Conservation (phyloP, 1,140 invertebrate species). For the Diploscapter pachys region DNA sequence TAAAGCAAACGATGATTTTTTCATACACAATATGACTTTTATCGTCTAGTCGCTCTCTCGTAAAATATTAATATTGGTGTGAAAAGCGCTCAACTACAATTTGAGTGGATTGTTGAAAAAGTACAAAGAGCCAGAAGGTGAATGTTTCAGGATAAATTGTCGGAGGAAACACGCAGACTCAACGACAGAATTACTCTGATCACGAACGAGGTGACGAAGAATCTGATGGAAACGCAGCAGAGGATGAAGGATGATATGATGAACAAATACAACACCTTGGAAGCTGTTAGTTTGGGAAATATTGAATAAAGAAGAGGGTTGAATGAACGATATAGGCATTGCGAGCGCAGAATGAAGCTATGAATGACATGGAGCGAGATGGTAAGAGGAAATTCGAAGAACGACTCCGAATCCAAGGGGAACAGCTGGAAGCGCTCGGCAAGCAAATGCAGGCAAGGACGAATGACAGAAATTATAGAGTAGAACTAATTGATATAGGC, state of each 20-base stretch:
- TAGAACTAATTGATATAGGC: slow-evolving; percentile 36
- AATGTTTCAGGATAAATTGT: slow-evolving; percentile 39
- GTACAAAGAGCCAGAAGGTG: neutral
- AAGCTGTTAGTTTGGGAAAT: slow-evolving; percentile 31
- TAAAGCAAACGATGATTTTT: neutral
- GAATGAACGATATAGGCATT: slow-evolving; percentile 15
- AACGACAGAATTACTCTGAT: slow-evolving; percentile 51
- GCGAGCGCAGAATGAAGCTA: too few relatives aligned
- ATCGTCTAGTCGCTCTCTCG: neutral
- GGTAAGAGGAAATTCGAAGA: slow-evolving; percentile 12
- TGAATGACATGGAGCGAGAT: neutral
- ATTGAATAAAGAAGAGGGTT: slow-evolving; percentile 13
- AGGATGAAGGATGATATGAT: slow-evolving; percentile 44
- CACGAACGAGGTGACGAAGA: slow-evolving; percentile 41
- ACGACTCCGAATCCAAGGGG: neutral
- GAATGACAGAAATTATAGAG: slow-evolving; percentile 8
- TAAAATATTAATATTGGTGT: neutral
- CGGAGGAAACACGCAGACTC: slow-evolving; percentile 45
- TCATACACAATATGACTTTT: too few relatives aligned
- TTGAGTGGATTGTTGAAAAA: too few relatives aligned
- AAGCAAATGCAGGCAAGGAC: slow-evolving; percentile 8
- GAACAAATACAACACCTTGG: slow-evolving; percentile 44
- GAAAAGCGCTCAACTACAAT: neutral
- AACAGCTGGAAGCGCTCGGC: slow-evolving; percentile 14
- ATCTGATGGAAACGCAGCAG: slow-evolving; percentile 42